phyloP scores from a whole-genome alignment of 1,140 invertebrate species.

The Aphis craccivora region DNA sequence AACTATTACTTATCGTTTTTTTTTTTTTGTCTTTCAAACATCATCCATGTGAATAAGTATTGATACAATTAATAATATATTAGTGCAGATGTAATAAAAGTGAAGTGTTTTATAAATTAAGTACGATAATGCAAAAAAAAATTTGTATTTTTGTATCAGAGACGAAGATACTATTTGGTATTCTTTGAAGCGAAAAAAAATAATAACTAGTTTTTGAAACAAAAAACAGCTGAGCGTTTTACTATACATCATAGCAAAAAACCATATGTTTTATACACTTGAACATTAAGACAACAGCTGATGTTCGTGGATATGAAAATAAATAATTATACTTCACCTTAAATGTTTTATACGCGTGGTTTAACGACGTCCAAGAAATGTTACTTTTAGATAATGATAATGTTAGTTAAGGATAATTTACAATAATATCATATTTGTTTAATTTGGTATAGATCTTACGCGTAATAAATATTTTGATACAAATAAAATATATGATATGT shows the following conservation, averaged over 20 bases:
- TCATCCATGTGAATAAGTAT: neutral
- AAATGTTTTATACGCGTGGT: neutral
- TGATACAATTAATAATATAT: slow-evolving; percentile 6
- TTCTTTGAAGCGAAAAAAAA: neutral
- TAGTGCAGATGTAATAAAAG: neutral
- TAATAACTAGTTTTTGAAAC: slow-evolving; percentile 9
- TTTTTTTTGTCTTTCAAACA: neutral
- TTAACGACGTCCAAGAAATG: neutral
- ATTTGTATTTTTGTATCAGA: neutral
- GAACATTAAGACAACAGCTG: neutral
- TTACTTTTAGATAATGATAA: neutral
- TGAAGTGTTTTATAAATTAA: neutral
- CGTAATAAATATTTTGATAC: no score
- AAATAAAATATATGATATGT: no score
- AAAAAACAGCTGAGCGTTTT: neutral
- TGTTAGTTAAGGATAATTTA: neutral
- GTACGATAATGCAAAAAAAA: neutral
- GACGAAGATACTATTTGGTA: neutral
- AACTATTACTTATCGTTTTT: neutral
- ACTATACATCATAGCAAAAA: neutral
- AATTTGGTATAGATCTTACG: no score
- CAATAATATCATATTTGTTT: neutral
- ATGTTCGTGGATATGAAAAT: neutral
- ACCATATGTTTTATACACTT: neutral
- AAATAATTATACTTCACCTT: neutral